These are phyloP conservation scores for Chionodraco myersi DNA, from an alignment of 2,113 vertebrate species.

Conservation along the genomic window DNA sequence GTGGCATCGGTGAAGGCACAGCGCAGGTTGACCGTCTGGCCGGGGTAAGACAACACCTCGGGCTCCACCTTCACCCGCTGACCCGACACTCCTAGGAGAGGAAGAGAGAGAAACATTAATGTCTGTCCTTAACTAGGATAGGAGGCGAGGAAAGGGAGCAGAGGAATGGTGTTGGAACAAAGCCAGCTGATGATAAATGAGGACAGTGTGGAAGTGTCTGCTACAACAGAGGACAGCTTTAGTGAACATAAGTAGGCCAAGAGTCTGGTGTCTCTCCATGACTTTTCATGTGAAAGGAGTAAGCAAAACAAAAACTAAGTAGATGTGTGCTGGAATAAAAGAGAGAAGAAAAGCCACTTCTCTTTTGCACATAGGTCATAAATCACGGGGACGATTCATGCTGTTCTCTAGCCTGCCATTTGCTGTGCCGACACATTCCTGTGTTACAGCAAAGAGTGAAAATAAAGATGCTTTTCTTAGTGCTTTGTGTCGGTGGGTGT, in stretches of 20 bases:
- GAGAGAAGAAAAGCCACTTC: conserved; percentile 34
- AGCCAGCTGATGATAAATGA: conserved; percentile 67
- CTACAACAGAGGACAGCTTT: conserved; percentile 66
- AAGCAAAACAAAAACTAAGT: background rate
- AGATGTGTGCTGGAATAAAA: conserved; percentile 9
- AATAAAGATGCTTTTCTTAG: conserved; percentile 77
- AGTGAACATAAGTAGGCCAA: conserved; percentile 74
- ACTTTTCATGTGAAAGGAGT: conserved; percentile 36
- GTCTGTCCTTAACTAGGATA: conserved; percentile 3
- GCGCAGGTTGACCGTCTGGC: conserved; percentile 81
- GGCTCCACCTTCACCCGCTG: conserved; percentile 82
- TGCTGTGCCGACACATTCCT: conserved; percentile 75
- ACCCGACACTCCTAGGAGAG: conserved; percentile 68
- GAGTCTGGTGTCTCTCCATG: conserved; percentile 59
- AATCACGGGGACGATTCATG: conserved; percentile 73
- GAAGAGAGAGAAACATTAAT: conserved; percentile 47
- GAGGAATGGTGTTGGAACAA: conserved; percentile 49
- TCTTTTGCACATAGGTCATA: conserved; percentile 64
- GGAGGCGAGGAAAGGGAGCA: conserved; percentile 23
- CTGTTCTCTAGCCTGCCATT: conserved; percentile 75
- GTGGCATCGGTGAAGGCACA: conserved; percentile 81
- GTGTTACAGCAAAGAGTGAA: conserved; percentile 69
- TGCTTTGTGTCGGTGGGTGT: conserved; percentile 62
- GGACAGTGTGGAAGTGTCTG: conserved; percentile 62
- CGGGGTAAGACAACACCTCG: conserved; percentile 84